Evolutionary conservation across 2,113 vertebrate genomes (phyloP).

Genomic region (Daubentonia madagascariensis): DNA sequence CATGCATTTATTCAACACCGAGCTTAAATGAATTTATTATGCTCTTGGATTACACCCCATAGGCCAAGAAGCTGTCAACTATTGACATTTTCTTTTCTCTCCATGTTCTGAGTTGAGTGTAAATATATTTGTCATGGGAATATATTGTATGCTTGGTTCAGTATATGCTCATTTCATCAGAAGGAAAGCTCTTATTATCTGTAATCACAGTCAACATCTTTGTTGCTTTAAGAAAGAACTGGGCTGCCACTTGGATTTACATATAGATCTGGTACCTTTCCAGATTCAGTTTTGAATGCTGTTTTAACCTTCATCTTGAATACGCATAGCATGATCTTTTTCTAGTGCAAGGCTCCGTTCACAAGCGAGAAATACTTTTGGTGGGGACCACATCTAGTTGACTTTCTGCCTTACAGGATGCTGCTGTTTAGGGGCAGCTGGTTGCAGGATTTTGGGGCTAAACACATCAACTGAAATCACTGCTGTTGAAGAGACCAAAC

Average conservation of each 20-base stretch:
- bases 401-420: neutral
- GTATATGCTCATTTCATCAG: slow-evolving; percentile 63
- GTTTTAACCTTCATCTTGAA: neutral
- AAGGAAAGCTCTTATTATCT: slow-evolving; percentile 68
- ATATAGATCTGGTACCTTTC: slow-evolving; percentile 23
- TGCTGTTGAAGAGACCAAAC: neutral
- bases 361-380: neutral
- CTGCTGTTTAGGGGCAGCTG: neutral
- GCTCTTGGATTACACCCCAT: slow-evolving; percentile 68
- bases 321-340: neutral
- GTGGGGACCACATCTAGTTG: neutral
- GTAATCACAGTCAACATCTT: slow-evolving; percentile 63
- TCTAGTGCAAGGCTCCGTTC: neutral
- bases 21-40: slow-evolving; percentile 74
- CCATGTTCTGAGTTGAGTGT: slow-evolving; percentile 65
- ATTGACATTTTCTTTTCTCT: slow-evolving; percentile 76
- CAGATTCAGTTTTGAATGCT: neutral
- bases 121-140: slow-evolving; percentile 73
- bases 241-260: slow-evolving; percentile 21
- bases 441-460: neutral
- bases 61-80: slow-evolving; percentile 77
- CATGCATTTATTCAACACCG: slow-evolving; percentile 71
- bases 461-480: neutral
- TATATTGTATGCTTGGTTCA: slow-evolving; percentile 44
- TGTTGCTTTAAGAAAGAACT: slow-evolving; percentile 51